A percentile compares a stretch with the other conserved stretches of the same genome.
These are phyloP conservation scores for Enteromius thamalakanensis DNA, from an alignment of 2,797 vertebrate species.

Conservation along the genomic window DNA sequence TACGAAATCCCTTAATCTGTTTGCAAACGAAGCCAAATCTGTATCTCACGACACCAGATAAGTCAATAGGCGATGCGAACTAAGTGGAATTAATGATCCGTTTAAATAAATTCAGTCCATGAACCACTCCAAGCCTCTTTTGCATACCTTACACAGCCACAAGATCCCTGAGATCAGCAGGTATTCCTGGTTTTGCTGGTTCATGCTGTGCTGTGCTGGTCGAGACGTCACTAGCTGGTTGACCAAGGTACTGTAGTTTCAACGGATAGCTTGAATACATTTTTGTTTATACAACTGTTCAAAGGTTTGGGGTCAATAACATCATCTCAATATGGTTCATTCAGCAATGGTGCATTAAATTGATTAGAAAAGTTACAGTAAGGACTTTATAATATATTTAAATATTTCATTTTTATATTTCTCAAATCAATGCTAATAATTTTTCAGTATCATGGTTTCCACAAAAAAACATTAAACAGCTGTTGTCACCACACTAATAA, in stretches of 20 bases:
- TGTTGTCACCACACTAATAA: not conserved
- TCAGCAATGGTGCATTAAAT: not conserved
- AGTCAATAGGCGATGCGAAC: slow-evolving; percentile 32
- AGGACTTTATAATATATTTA: not conserved
- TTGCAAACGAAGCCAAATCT: slow-evolving; percentile 40
- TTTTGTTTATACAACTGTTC: not conserved
- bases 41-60: slow-evolving; percentile 34
- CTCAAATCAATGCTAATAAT: not conserved
- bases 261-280: not conserved
- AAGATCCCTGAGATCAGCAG: not conserved
- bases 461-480: not conserved
- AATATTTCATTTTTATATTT: not conserved
- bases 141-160: slow-evolving; percentile 4
- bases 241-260: not conserved
- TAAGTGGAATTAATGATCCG: slow-evolving; percentile 51
- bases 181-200: not conserved
- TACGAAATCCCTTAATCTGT: slow-evolving; percentile 45
- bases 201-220: not conserved
- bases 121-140: slow-evolving; percentile 9
- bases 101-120: slow-evolving; percentile 28
- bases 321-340: not conserved
- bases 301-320: not conserved
- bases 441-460: not conserved
- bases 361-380: not conserved
- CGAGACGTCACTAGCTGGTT: not conserved